Base-by-base conservation (phyloP, 2,113 vertebrate species). In the Telmatochromis sp. region DNA sequence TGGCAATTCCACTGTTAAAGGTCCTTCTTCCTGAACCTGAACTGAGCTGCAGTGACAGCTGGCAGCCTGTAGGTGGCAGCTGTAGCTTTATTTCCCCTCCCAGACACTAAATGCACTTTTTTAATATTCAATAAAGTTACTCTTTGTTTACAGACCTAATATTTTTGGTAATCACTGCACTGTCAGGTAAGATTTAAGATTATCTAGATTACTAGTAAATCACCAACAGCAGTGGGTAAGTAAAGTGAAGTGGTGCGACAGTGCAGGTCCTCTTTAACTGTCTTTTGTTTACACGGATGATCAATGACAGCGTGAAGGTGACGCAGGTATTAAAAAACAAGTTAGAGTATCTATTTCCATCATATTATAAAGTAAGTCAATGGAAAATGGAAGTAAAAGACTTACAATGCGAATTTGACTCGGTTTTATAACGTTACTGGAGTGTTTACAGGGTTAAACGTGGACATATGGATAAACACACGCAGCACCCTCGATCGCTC, bases 321-420 rank as follows among this genome's bases (percentile, higher is more conserved):
- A 68, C 0, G 4, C 17, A 65, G 31, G 10, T 37, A 19, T 37
- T 15, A 19, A 2, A 3, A 33, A 65, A 63, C 58, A 60, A 60
- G 28, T 33, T 33, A 33, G 8, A 60, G 2, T 33, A 63, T 35
- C 15, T 63, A 19, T 35, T 63, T 6, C 17, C 0, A 63, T 63
- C 28, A 63, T 10, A 65, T 0, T 35, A 35, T 65, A 0, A 37
- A 1, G 3, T 0, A 68, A 19, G 9, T 35, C 9, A 63, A n/a
- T 19, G 1, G 19, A 21, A 37, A 35, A 65, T n/a, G 6, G 0
- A 23, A 1, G 54, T 55, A 21, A 65, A 37, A n/a, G 15, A n/a
- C 2, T 35, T 37, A 6, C 17, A 2, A 35, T 35, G 60, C 17
- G 17, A 37, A 37, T 37, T 65, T 37, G 33, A 37, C 33, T n/a